phyloP scores from a whole-genome alignment of 1,140 invertebrate species.

The Ericerus pela region DNA sequence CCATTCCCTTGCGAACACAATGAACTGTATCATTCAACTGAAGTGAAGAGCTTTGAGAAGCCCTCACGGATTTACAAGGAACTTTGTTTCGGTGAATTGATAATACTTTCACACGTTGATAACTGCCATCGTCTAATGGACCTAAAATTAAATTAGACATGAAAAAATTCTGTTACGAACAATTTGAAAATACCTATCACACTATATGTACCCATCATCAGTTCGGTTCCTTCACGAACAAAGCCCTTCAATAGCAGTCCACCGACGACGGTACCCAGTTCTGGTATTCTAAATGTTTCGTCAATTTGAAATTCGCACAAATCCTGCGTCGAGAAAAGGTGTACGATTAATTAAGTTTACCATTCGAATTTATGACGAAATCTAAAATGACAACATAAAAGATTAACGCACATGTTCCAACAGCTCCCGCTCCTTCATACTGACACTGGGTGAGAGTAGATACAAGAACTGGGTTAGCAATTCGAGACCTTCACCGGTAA shows the following conservation, averaged over 20 bases:
- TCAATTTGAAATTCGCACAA: conserved; percentile 68
- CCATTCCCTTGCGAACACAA: conserved; percentile 68
- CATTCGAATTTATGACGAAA: too few species aligned
- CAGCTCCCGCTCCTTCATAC: conserved; percentile 50
- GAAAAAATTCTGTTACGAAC: too few species aligned
- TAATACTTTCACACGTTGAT: conserved; percentile 57
- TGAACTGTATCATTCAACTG: conserved; percentile 52
- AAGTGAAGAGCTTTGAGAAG: conserved; percentile 80
- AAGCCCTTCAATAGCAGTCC: conserved; percentile 72
- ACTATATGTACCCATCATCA: conserved; percentile 58
- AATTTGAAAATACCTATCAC: too few species aligned
- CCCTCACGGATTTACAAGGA: conserved; percentile 67
- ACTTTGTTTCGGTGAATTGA: conserved; percentile 83
- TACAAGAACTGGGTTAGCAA: conserved; percentile 64
- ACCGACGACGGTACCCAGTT: conserved; percentile 57
- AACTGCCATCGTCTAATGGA: conserved; percentile 69
- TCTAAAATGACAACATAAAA: conserved; percentile 14
- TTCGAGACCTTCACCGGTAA: conserved; percentile 71
- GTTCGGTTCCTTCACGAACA: conserved; percentile 63
- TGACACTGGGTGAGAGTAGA: conserved; percentile 51
- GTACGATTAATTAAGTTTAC: neutral
- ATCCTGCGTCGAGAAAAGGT: conserved; percentile 1
- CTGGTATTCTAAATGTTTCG: conserved; percentile 75
- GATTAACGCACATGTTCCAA: conserved; percentile 40
- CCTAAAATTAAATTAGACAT: conserved; percentile 39